Conservation (phyloP, 2,888 invertebrate species). For the Drosophila flavopinicola region DNA sequence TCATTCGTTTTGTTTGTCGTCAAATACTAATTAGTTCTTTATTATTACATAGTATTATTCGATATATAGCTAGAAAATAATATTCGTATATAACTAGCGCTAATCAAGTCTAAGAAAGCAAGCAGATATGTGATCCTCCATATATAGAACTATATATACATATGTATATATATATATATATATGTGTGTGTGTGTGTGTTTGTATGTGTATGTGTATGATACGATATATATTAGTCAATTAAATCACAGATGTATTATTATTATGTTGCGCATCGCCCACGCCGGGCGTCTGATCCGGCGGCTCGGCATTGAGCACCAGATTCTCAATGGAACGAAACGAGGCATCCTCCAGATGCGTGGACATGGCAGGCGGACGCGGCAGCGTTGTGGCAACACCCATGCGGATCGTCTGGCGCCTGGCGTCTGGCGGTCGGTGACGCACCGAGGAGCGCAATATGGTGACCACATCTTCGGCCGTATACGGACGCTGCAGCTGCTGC, state of each 20-base stretch:
- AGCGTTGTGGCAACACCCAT: slow-evolving; percentile 46
- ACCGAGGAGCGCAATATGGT: slow-evolving; percentile 81
- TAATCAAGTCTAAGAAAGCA: slow-evolving; percentile 78
- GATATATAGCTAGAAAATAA: slow-evolving; percentile 62
- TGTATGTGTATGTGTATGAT: slow-evolving; percentile 34
- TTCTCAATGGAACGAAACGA: slow-evolving; percentile 82
- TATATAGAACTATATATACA: slow-evolving; percentile 37
- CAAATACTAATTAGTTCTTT: slow-evolving; percentile 61
- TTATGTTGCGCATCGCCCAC: slow-evolving; percentile 53
- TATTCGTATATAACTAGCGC: slow-evolving; percentile 67
- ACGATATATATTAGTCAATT: slow-evolving; percentile 70
- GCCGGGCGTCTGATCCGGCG: slow-evolving; percentile 81
- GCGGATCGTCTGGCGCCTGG: slow-evolving; percentile 18
- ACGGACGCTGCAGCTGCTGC: slow-evolving; percentile 53
- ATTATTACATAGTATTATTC: slow-evolving; percentile 39
- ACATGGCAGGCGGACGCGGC: slow-evolving; percentile 64
- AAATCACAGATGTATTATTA: slow-evolving; percentile 83
- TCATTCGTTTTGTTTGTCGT: slow-evolving; percentile 7
- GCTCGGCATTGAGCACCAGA: slow-evolving; percentile 81
- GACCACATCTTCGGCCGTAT: slow-evolving; percentile 83
- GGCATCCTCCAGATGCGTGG: slow-evolving; percentile 65
- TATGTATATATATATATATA: slow-evolving; percentile 18
- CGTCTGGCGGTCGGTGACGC: slow-evolving; percentile 54
- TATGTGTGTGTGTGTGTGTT: slow-evolving; percentile 22
- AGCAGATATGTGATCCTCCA: slow-evolving; percentile 72